Evolutionary conservation across 2,888 invertebrate genomes (phyloP).

Genomic region (Oscheius sp.): DNA sequence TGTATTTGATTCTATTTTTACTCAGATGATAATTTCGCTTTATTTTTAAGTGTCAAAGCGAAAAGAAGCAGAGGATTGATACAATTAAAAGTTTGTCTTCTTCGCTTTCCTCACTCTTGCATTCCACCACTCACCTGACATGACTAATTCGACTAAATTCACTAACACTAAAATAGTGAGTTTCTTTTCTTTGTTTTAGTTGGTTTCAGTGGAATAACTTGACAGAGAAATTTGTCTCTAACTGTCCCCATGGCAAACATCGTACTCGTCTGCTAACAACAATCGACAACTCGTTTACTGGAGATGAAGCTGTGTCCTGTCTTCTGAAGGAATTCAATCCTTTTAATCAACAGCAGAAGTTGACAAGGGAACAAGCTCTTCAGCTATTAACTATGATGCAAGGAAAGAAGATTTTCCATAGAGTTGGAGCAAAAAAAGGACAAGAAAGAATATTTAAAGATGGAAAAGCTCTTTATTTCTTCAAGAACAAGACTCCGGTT

Average conservation of each 20-base stretch:
- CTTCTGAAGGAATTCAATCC: conserved; percentile 17
- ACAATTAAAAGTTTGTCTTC: no score
- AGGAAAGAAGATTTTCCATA: background rate
- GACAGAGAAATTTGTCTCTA: background rate
- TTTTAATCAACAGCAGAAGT: background rate
- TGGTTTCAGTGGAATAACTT: conserved; percentile 25
- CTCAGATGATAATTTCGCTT: no score
- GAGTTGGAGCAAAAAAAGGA: background rate
- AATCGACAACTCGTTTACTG: conserved; percentile 29
- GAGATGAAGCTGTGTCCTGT: conserved; percentile 23
- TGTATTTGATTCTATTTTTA: no score
- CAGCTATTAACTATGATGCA: background rate
- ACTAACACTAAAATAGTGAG: background rate
- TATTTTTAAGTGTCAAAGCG: no score
- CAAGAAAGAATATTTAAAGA: background rate
- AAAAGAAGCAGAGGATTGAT: no score
- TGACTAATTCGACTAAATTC: no score
- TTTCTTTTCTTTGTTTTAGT: background rate
- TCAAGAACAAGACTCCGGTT: no score
- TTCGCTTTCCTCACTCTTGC: no score
- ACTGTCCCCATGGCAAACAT: conserved; percentile 14
- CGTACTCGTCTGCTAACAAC: conserved; percentile 19
- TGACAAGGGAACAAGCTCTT: conserved; percentile 8
- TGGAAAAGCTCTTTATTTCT: background rate
- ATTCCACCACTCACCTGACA: no score